These are phyloP conservation scores for Caerostris extrusa DNA, from an alignment of 1,140 invertebrate species.

Conservation along the genomic window DNA sequence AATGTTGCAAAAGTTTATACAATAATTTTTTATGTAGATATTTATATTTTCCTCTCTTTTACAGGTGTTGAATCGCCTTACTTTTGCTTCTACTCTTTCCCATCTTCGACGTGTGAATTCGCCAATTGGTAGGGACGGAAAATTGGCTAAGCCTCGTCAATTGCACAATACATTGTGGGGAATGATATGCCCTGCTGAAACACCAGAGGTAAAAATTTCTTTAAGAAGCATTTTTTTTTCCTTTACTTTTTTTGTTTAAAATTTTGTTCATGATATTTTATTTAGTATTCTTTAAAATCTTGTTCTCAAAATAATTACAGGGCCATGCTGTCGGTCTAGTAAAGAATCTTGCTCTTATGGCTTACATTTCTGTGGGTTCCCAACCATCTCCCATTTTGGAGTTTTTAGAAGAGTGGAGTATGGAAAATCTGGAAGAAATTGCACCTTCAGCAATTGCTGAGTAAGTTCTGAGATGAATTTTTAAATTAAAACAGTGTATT, in stretches of 20 bases:
- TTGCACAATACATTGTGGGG: constrained; percentile 99
- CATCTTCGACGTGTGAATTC: constrained; percentile 98
- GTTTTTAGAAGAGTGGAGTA: constrained; percentile 99
- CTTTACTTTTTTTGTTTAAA: neutral
- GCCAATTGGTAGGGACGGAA: constrained; percentile 98
- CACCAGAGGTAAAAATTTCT: constrained; percentile 89
- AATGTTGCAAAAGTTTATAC: too few relatives aligned
- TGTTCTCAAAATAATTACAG: constrained; percentile 78
- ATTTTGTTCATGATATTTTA: neutral
- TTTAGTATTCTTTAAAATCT: neutral
- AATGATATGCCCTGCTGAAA: constrained; percentile 99
- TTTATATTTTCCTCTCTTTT: too few relatives aligned
- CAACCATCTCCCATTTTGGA: constrained; percentile 99
- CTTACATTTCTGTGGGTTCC: constrained; percentile 99
- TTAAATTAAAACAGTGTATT: neutral
- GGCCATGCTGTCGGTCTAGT: constrained; percentile 90
- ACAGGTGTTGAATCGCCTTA: constrained; percentile 95
- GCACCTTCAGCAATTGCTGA: constrained; percentile 97
- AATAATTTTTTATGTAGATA: too few relatives aligned
- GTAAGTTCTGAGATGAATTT: constrained; percentile 3
- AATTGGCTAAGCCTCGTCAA: constrained; percentile 98
- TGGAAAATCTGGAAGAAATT: constrained; percentile 99
- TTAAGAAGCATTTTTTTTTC: neutral
- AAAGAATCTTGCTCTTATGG: constrained; percentile 99
- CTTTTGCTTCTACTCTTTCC: constrained; percentile 98